Base-by-base conservation (phyloP, 2,888 invertebrate species). In the Alcis repandata region DNA sequence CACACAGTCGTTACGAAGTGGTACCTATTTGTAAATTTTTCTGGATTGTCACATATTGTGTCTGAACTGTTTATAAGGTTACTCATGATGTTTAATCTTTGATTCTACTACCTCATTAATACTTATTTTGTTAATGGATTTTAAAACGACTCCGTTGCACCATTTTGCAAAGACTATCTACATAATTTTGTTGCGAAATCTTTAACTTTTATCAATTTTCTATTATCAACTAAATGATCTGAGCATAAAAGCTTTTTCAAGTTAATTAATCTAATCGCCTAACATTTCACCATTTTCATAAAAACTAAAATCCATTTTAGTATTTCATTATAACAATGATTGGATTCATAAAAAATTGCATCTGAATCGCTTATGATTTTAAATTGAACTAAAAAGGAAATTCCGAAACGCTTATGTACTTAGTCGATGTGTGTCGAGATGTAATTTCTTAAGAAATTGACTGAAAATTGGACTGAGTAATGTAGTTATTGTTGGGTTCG, bases 401-500 rank as follows among this genome's bases (percentile, higher is more conserved):
- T 83, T 82, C 79, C 75, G 80, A 79, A 83, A 83, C 83, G 85
- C 75, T 85, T 84, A 86, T 88, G 91, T 92, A 91, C 90, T 92
- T 91, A 92, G 90, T 84, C 82, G 79, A 79, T 80, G 83, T 86
- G 85, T 82, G 75, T 82, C 81, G 80, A 83, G 85, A 85, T 86
- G 87, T 90, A 90, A 90, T 92, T 91, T 91, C 90, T 79, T 91
- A 90, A 89, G 91, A 89, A 90, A 90, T 88, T 90, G 93, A 93
- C 93, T 93, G 92, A 93, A 86, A 89, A 87, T 90, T 90, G 92
- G 92, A 93, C 92, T 93, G 93, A 93, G 89, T 92, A 92, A 87
- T 89, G 88, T 91, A 91, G 88, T 88, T 88, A 84, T 79, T 84
- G 89, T 86, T 86, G 90, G 91, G 86, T 88, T 90, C 85, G 86